Percentiles rank a stretch among this genome's conserved stretches.
These are phyloP conservation scores for Benthosema pterotum DNA, from an alignment of 2,797 vertebrate species.

Conservation along the genomic window DNA sequence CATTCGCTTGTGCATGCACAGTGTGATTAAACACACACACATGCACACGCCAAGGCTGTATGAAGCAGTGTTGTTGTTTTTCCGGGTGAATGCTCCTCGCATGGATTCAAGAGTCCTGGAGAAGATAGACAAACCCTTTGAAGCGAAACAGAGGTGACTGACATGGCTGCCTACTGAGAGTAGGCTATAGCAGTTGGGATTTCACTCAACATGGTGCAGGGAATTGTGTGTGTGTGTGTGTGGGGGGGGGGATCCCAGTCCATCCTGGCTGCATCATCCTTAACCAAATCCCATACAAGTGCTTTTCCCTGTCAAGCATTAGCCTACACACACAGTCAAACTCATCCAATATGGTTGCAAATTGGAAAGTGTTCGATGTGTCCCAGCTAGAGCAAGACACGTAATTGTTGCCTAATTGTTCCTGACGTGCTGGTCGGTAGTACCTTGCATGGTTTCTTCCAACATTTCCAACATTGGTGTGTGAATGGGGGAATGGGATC, in stretches of 20 bases:
- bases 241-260: slow-evolving; percentile 6
- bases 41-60: slow-evolving; percentile 42
- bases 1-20: slow-evolving; percentile 69
- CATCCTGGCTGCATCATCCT: slow-evolving; percentile 56
- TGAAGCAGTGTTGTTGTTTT: slow-evolving; percentile 64
- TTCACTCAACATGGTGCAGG: slow-evolving; percentile 56
- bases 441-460: no score
- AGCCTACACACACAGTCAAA: slow-evolving; percentile 12
- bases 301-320: slow-evolving; percentile 54
- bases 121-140: slow-evolving; percentile 72
- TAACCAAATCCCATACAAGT: slow-evolving; percentile 48
- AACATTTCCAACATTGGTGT: no score
- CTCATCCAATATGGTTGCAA: slow-evolving; percentile 16
- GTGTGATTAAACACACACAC: slow-evolving; percentile 24
- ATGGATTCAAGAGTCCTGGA: slow-evolving; percentile 69
- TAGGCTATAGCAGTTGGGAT: slow-evolving; percentile 69
- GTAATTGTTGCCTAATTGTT: no score
- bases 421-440: no score
- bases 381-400: no score
- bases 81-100: slow-evolving; percentile 67
- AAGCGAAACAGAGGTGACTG: slow-evolving; percentile 74
- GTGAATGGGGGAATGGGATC: no score
- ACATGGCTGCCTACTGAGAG: slow-evolving; percentile 72
- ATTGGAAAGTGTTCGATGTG: not conserved
- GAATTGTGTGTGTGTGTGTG: no score